phyloP scores from a whole-genome alignment of 2,888 invertebrate genomes.

The Elgonia sp. region DNA sequence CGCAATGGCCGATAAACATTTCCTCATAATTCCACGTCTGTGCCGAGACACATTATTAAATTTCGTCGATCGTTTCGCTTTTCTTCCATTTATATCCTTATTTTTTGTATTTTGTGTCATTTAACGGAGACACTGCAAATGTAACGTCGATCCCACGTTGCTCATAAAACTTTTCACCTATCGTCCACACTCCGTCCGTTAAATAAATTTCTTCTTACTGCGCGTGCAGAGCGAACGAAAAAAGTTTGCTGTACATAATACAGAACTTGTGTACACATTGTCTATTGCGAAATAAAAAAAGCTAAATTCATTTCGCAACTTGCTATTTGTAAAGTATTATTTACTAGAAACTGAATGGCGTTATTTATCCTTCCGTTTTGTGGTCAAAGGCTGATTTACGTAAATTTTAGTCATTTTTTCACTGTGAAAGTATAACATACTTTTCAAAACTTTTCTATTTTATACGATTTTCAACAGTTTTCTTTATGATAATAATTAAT shows the following conservation, averaged over 20 bases:
- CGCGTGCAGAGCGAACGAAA: slow-evolving; percentile 23
- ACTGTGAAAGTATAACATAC: no score
- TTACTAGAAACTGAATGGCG: slow-evolving; percentile 52
- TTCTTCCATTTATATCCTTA: not conserved
- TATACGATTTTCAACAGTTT: no score
- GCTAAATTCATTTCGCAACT: slow-evolving; percentile 52
- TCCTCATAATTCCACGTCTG: slow-evolving; percentile 50
- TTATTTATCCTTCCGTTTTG: slow-evolving; percentile 56
- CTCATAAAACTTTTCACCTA: slow-evolving; percentile 69
- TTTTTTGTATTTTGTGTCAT: slow-evolving; percentile 45
- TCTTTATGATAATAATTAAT: no score
- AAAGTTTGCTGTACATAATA: slow-evolving; percentile 57
- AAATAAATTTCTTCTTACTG: slow-evolving; percentile 68
- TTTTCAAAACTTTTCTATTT: no score
- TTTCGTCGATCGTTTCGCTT: slow-evolving; percentile 54
- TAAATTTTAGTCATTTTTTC: slow-evolving; percentile 7
- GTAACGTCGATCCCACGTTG: slow-evolving; percentile 68
- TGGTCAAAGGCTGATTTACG: slow-evolving; percentile 9
- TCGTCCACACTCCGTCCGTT: slow-evolving; percentile 56
- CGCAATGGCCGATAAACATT: slow-evolving; percentile 63
- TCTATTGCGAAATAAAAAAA: slow-evolving; percentile 57
- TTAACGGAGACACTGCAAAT: slow-evolving; percentile 58
- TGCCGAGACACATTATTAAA: slow-evolving; percentile 63
- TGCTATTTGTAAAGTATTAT: slow-evolving; percentile 68
- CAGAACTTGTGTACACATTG: slow-evolving; percentile 58